A percentile compares a stretch with the other conserved stretches of the same genome.
Conservation (phyloP, 1,140 invertebrate species). For the Drosophila ficusphila region DNA sequence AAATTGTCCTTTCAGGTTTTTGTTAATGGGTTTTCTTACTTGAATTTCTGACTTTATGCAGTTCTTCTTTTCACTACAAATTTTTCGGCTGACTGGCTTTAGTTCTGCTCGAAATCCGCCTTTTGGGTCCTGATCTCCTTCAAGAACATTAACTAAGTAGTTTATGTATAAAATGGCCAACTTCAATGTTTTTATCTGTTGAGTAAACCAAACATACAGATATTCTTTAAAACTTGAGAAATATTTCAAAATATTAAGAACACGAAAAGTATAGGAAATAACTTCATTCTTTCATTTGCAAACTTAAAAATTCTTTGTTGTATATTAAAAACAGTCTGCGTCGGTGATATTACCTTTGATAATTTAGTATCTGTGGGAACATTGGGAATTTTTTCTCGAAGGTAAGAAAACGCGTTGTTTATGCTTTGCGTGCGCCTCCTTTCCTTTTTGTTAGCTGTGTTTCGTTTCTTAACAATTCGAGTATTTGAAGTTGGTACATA, state of each 20-base stretch:
- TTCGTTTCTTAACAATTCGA: slow-evolving; percentile 89
- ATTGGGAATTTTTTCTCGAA: slow-evolving; percentile 97
- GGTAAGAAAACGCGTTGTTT: slow-evolving; percentile 96
- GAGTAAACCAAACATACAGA: slow-evolving; percentile 13
- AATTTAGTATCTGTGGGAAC: slow-evolving; percentile 97
- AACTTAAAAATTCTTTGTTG: too few relatives aligned
- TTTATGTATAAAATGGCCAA: slow-evolving; percentile 96
- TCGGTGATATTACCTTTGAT: slow-evolving; percentile 88
- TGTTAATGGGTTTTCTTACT: too few relatives aligned
- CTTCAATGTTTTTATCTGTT: slow-evolving; percentile 94
- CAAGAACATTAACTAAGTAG: slow-evolving; percentile 92
- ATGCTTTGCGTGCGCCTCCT: slow-evolving; percentile 95
- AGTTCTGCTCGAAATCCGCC: slow-evolving; percentile 91
- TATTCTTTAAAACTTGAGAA: neutral
- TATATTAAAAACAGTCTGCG: too few relatives aligned
- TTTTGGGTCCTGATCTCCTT: slow-evolving; percentile 90
- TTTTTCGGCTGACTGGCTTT: slow-evolving; percentile 85
- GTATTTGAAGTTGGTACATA: slow-evolving; percentile 84
- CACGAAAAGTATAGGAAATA: neutral
- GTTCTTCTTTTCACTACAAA: slow-evolving; percentile 62
- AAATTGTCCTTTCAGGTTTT: too few relatives aligned
- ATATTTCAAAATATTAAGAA: neutral
- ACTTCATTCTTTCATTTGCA: neutral
- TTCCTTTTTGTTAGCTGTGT: slow-evolving; percentile 97
- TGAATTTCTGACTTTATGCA: slow-evolving; percentile 48